Evolutionary conservation across 2,113 vertebrate species (phyloP).

Genomic region (Chrysochloris asiatica): DNA sequence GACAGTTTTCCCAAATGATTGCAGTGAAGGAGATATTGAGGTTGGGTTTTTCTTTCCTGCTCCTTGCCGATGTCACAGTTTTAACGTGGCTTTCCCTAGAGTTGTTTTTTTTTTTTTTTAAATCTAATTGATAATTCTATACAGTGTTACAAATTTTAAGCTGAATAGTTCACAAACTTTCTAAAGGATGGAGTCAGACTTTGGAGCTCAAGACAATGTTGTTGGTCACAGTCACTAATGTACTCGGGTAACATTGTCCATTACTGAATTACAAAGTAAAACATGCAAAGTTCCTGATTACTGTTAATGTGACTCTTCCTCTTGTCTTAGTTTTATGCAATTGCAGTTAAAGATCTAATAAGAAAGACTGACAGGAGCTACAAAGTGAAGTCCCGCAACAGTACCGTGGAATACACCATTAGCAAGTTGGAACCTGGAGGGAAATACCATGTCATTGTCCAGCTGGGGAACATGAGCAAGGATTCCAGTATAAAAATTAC

Average conservation of each 20-base stretch:
- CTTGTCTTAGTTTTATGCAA: constrained; percentile 87
- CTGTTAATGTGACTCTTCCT: constrained; percentile 8
- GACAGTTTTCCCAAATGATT: background rate
- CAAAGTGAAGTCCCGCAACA: constrained; percentile 92
- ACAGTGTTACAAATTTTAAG: background rate
- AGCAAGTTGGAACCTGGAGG: constrained; percentile 93
- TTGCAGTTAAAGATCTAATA: constrained; percentile 92
- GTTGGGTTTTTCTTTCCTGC: background rate
- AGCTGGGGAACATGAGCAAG: constrained; percentile 98
- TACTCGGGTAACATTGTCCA: rapidly evolving
- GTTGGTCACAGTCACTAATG: background rate
- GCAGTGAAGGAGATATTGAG: background rate
- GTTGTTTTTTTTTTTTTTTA: background rate
- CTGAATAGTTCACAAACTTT: background rate
- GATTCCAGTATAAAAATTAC: constrained; percentile 93
- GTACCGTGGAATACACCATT: constrained; percentile 93
- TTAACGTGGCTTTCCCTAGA: background rate
- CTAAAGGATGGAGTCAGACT: background rate
- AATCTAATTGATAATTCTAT: background rate
- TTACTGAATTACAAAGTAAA: background rate
- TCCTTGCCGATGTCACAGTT: background rate
- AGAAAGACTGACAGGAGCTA: constrained; percentile 92
- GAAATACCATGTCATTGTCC: constrained; percentile 92
- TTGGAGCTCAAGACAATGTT: background rate
- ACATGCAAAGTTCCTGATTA: background rate